These are phyloP conservation scores for Seriola rivoliana DNA, from an alignment of 2,113 vertebrate genomes.

Conservation along the genomic window DNA sequence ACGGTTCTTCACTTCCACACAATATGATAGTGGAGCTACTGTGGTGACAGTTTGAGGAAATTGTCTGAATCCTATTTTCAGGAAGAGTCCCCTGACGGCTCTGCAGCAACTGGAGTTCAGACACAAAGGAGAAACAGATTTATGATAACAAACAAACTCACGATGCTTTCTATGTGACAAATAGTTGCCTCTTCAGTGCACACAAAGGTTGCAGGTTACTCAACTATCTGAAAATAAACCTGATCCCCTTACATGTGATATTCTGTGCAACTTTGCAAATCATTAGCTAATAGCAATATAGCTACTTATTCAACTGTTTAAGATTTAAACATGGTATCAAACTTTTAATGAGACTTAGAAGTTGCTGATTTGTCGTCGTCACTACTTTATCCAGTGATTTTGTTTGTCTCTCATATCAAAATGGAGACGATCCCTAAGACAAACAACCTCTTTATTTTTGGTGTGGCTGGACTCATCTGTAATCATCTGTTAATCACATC, in stretches of 20 bases:
- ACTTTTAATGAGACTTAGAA: neutral
- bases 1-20: conserved; percentile 21
- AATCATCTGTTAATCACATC: neutral
- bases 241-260: neutral
- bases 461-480: neutral
- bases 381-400: too few species aligned
- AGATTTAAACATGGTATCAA: neutral
- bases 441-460: neutral
- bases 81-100: conserved; percentile 46
- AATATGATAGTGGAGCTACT: conserved; percentile 36
- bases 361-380: neutral
- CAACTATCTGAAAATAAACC: neutral
- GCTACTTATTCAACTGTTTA: neutral
- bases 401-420: neutral
- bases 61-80: conserved; percentile 65
- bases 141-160: conserved; percentile 49
- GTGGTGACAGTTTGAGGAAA: conserved; percentile 65
- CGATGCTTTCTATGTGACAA: conserved; percentile 17
- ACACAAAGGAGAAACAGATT: conserved; percentile 54
- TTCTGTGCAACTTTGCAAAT: neutral
- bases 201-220: neutral
- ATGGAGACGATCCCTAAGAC: neutral
- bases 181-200: conserved; percentile 4
- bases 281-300: neutral
- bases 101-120: conserved; percentile 37